phyloP scores from a whole-genome alignment of 2,113 vertebrate genomes.

The Chlorodrepanis virens region DNA sequence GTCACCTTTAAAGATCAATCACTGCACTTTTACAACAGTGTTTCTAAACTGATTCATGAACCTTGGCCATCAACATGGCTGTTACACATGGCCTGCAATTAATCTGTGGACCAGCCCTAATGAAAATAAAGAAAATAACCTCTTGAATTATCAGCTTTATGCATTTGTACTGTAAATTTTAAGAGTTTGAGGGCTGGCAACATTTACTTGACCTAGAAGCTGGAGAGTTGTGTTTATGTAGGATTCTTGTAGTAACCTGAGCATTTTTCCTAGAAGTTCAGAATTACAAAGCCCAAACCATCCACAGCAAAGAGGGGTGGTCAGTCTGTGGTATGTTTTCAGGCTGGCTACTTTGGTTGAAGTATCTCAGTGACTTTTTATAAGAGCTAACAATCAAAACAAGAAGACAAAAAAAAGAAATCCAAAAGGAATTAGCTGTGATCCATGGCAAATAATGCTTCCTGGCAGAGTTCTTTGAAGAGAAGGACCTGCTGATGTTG shows the following conservation, averaged over 20 bases:
- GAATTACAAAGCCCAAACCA: neutral
- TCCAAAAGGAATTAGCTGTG: neutral
- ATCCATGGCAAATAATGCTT: neutral
- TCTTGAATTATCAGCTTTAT: neutral
- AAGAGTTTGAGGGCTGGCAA: neutral
- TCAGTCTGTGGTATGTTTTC: neutral
- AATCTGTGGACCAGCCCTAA: neutral
- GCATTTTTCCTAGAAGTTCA: neutral
- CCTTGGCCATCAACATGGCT: neutral
- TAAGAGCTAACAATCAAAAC: neutral
- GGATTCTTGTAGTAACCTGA: neutral
- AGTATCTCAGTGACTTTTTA: neutral
- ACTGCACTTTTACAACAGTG: neutral
- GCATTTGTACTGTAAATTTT: neutral
- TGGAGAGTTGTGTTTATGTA: neutral
- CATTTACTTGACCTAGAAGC: neutral
- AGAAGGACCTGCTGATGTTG: neutral
- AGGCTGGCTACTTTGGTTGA: neutral
- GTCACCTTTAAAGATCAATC: neutral
- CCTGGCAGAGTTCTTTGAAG: conserved; percentile 10
- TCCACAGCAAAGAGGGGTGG: neutral
- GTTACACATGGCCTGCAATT: neutral
- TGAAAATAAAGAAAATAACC: neutral
- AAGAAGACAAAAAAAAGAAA: neutral
- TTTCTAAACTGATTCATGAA: neutral